Evolutionary conservation across 2,888 invertebrate genomes (phyloP).

Genomic region (Brachypalpus laphriformis): DNA sequence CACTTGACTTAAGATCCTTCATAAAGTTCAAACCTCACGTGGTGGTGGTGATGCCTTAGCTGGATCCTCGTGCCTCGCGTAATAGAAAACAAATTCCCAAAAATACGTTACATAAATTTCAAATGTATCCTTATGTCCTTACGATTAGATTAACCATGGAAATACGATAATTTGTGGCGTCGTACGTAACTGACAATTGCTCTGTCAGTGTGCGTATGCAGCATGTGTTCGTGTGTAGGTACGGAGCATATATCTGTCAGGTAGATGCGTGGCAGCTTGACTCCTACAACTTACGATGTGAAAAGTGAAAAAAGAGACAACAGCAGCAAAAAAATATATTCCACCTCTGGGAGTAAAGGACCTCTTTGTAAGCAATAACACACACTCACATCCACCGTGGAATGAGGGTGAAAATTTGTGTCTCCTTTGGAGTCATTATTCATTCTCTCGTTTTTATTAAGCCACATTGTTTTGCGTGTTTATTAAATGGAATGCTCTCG

Average conservation of each 20-base stretch:
- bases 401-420: constrained; percentile 55
- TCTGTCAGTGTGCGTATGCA: constrained; percentile 27
- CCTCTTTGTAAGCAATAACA: constrained; percentile 36
- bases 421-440: constrained; percentile 71
- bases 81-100: constrained; percentile 70
- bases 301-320: constrained; percentile 8
- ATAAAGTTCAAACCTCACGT: constrained; percentile 67
- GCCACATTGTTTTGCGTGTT: constrained; percentile 74
- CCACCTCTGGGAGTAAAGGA: constrained; percentile 46
- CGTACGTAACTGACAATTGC: constrained; percentile 51
- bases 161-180: constrained; percentile 72
- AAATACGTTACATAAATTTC: constrained; percentile 71
- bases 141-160: constrained; percentile 71
- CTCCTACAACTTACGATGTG: constrained; percentile 25
- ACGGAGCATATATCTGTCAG: constrained; percentile 28
- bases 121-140: constrained; percentile 70
- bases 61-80: constrained; percentile 1
- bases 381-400: constrained; percentile 6
- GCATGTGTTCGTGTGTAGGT: not conserved
- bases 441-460: constrained; percentile 72
- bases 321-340: constrained; percentile 2
- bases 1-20: constrained; percentile 73
- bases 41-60: not conserved
- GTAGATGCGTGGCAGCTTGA: constrained; percentile 25
- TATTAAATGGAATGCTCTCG: constrained; percentile 71